These are phyloP conservation scores for Lissonota sp. DNA, from an alignment of 2,888 invertebrate species.

Conservation along the genomic window DNA sequence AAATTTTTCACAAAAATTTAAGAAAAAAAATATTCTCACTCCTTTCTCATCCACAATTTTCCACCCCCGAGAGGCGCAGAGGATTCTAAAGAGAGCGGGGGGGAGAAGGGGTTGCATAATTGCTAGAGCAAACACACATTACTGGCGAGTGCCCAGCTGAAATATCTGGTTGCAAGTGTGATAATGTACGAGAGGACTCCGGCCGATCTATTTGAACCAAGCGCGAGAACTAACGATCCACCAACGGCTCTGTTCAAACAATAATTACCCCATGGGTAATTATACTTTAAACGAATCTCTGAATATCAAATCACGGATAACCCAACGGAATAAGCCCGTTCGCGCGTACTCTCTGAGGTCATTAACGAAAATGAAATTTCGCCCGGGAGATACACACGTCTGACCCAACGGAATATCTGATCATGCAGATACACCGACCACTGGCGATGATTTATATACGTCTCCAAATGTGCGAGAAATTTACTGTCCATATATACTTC, in stretches of 20 bases:
- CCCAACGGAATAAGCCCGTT: not conserved
- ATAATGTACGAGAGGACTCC: constrained; percentile 1
- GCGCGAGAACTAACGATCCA: not conserved
- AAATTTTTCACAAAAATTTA: too few species aligned
- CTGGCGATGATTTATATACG: too few species aligned
- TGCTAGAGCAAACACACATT: constrained; percentile 9
- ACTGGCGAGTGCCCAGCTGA: constrained; percentile 12
- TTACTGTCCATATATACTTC: not conserved
- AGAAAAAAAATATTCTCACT: constrained; percentile 19
- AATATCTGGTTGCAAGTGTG: constrained; percentile 40
- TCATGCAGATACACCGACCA: too few species aligned
- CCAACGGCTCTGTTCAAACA: not conserved
- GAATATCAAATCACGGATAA: not conserved
- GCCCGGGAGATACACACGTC: not conserved
- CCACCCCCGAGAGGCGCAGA: constrained; percentile 39
- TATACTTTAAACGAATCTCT: constrained; percentile 8
- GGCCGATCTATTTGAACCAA: not conserved
- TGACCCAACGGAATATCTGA: not conserved
- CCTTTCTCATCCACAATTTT: constrained; percentile 1
- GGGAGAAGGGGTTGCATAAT: constrained; percentile 36
- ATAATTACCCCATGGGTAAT: constrained; percentile 12
- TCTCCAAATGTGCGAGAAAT: too few species aligned
- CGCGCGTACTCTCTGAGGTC: not conserved
- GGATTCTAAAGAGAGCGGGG: constrained; percentile 34
- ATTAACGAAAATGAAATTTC: constrained; percentile 11